A percentile compares a stretch with the other conserved stretches of the same genome.
phyloP scores from a whole-genome alignment of 2,888 invertebrate genomes.

The Drosophila flavopinicola region DNA sequence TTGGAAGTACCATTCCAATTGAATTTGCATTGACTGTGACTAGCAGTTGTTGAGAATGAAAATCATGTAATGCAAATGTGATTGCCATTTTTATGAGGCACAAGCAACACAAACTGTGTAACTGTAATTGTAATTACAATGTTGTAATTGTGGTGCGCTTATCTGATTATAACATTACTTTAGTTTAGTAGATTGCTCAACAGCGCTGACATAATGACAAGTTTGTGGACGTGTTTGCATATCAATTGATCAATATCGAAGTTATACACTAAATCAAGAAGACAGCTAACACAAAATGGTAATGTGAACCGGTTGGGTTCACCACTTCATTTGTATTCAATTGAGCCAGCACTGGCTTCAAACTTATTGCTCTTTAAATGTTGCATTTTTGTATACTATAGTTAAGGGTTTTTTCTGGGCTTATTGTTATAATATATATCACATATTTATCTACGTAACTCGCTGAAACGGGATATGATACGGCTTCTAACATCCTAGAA shows the following conservation, averaged over 20 bases:
- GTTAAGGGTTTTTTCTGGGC: conserved; percentile 4
- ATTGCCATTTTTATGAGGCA: conserved; percentile 64
- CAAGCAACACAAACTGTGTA: conserved; percentile 12
- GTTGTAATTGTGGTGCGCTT: conserved; percentile 27
- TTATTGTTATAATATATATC: neutral
- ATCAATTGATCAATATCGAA: conserved; percentile 33
- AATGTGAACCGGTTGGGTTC: conserved; percentile 44
- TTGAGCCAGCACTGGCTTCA: conserved; percentile 1
- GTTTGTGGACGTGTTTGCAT: conserved; percentile 33
- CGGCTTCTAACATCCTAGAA: no score
- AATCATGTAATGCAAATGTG: conserved; percentile 72
- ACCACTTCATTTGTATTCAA: conserved; percentile 12
- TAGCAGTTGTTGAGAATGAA: conserved; percentile 23
- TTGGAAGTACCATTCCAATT: conserved; percentile 44
- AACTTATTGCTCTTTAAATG: conserved; percentile 23
- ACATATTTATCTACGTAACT: no score
- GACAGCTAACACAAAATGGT: conserved; percentile 16
- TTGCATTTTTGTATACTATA: conserved; percentile 10
- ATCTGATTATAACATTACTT: conserved; percentile 57
- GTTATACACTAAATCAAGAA: conserved; percentile 12
- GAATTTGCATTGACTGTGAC: conserved; percentile 53
- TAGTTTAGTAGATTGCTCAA: conserved; percentile 63
- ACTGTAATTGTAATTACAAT: conserved; percentile 39
- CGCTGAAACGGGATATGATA: no score
- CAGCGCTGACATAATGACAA: conserved; percentile 61